Conservation (phyloP, 2,113 vertebrate species). For the Microtus richardsoni region DNA sequence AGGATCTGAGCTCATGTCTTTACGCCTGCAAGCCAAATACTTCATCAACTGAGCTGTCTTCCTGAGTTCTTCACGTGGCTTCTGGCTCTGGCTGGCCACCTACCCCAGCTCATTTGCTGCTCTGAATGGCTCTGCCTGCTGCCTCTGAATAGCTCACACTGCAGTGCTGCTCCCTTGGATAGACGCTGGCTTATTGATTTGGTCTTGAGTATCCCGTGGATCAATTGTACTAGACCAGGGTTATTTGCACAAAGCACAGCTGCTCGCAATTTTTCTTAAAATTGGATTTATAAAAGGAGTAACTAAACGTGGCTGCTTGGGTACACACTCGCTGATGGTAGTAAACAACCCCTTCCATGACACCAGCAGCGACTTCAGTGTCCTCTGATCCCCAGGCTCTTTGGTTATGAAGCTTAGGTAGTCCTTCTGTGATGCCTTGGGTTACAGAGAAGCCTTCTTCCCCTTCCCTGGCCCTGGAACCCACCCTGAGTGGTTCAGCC, state of each 20-base stretch:
- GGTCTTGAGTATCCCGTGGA: neutral
- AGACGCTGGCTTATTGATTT: neutral
- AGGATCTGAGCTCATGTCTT: no score
- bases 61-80: neutral
- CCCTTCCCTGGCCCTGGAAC: neutral
- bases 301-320: neutral
- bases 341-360: neutral
- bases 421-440: neutral
- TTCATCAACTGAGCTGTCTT: neutral
- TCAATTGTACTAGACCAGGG: neutral
- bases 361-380: neutral
- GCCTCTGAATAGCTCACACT: neutral
- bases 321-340: neutral
- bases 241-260: neutral
- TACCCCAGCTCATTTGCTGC: neutral
- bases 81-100: neutral
- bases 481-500: neutral
- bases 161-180: neutral
- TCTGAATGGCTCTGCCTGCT: accelerated
- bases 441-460: neutral
- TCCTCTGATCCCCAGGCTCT: neutral
- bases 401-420: neutral
- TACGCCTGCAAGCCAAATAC: neutral
- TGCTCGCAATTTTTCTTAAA: neutral
- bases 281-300: neutral